phyloP scores from a whole-genome alignment of 2,888 invertebrate species.

The Crepidodera aurea region DNA sequence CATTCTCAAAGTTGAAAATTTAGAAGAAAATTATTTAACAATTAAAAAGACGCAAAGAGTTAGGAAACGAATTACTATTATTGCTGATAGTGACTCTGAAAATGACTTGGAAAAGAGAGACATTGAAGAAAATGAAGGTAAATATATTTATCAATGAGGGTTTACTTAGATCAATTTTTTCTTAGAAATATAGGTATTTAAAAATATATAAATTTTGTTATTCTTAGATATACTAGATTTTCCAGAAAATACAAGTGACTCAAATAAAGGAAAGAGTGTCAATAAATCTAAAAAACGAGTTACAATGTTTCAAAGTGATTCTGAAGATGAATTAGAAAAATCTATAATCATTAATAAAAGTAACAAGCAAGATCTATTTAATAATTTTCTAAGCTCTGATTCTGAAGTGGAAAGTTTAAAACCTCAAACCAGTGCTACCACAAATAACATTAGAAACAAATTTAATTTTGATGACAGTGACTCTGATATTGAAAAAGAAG shows the following conservation, averaged over 20 bases:
- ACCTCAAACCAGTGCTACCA: constrained; percentile 4
- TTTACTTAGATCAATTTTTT: background rate
- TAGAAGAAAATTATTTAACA: background rate
- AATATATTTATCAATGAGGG: no score
- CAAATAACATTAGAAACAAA: constrained; percentile 16
- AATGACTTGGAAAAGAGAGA: constrained; percentile 18
- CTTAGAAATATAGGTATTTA: background rate
- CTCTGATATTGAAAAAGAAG: constrained; percentile 31
- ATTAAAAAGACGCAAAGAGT: background rate
- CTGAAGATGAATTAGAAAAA: constrained; percentile 30
- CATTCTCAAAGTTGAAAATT: no score
- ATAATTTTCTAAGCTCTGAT: no score
- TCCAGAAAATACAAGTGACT: no score
- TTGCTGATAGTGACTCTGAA: constrained; percentile 46
- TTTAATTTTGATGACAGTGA: constrained; percentile 30
- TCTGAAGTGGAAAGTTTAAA: no score
- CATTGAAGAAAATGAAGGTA: background rate
- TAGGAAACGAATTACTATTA: constrained; percentile 26
- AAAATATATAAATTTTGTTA: no score
- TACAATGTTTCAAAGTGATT: constrained; percentile 20
- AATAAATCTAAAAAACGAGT: constrained; percentile 2
- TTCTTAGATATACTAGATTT: no score
- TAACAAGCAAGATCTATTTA: no score
- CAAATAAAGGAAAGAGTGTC: background rate
- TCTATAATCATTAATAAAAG: background rate